Conservation (phyloP, 2,888 invertebrate genomes). For the Heliconius charithonia region DNA sequence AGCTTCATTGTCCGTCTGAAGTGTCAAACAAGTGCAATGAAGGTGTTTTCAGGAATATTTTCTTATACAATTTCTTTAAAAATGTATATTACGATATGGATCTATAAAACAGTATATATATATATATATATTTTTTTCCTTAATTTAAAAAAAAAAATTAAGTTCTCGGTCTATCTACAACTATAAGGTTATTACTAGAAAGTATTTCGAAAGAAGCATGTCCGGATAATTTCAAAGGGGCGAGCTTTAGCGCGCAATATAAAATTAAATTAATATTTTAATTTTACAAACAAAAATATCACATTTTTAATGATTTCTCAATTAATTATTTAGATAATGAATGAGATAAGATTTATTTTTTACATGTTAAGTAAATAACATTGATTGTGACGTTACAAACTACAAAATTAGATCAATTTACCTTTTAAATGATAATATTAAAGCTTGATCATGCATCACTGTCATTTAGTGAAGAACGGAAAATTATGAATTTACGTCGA, state of each 20-base stretch:
- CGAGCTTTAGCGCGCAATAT: no score
- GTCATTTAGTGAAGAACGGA: background rate
- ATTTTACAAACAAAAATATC: background rate
- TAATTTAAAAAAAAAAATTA: no score
- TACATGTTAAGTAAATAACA: background rate
- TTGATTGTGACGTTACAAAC: background rate
- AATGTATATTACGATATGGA: background rate
- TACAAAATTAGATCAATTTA: background rate
- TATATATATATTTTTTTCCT: no score
- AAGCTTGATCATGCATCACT: constrained; percentile 12
- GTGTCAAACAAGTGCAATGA: constrained; percentile 29
- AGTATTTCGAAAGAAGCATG: no score
- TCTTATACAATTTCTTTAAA: constrained; percentile 20
- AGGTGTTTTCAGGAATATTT: constrained; percentile 24
- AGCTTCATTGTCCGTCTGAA: constrained; percentile 33
- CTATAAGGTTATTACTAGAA: no score
- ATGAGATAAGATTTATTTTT: constrained; percentile 9
- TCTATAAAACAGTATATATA: background rate
- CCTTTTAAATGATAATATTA: constrained; percentile 4
- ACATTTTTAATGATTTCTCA: background rate
- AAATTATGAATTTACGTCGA: background rate
- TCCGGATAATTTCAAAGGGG: no score
- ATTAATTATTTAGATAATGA: background rate
- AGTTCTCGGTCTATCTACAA: no score
- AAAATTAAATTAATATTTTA: background rate